A percentile compares a stretch with the other conserved stretches of the same genome.
Conservation (phyloP, 2,113 vertebrate species). For the Tachysurus vachellii region DNA sequence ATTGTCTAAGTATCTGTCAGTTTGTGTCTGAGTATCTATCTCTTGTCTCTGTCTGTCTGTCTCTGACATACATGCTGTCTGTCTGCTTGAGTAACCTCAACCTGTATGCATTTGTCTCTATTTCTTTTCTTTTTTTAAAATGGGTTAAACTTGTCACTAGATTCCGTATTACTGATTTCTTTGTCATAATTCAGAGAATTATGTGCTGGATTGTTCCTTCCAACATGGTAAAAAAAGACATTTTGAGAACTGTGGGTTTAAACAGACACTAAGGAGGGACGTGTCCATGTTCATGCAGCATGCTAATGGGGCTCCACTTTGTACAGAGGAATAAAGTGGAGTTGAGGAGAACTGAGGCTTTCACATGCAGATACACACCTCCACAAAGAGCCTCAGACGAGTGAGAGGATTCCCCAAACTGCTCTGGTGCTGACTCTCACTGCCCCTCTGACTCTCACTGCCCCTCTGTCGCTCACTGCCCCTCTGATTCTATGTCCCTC, state of each 20-base stretch:
- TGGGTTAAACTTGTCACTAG: background rate
- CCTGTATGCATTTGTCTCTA: background rate
- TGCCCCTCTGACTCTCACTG: background rate
- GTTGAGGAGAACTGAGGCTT: conserved; percentile 13
- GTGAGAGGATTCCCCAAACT: conserved; percentile 53
- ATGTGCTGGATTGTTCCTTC: background rate
- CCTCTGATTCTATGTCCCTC: background rate
- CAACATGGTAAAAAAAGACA: background rate
- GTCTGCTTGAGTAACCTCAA: background rate
- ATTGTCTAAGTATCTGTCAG: background rate
- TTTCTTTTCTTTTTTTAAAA: no score
- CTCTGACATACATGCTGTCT: background rate
- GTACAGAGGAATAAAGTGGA: conserved; percentile 28
- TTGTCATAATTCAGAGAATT: background rate
- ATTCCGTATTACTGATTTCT: background rate
- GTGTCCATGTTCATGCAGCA: background rate
- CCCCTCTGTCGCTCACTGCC: background rate
- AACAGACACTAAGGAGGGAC: background rate
- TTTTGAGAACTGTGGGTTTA: background rate
- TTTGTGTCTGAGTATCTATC: no score
- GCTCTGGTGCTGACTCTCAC: conserved; percentile 52
- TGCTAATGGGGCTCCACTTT: conserved; percentile 21
- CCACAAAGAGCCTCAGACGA: conserved; percentile 44
- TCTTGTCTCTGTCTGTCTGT: background rate
- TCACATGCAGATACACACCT: conserved; percentile 47